Evolutionary conservation across 2,113 vertebrate species (phyloP).

Genomic region (Galemys pyrenaicus): DNA sequence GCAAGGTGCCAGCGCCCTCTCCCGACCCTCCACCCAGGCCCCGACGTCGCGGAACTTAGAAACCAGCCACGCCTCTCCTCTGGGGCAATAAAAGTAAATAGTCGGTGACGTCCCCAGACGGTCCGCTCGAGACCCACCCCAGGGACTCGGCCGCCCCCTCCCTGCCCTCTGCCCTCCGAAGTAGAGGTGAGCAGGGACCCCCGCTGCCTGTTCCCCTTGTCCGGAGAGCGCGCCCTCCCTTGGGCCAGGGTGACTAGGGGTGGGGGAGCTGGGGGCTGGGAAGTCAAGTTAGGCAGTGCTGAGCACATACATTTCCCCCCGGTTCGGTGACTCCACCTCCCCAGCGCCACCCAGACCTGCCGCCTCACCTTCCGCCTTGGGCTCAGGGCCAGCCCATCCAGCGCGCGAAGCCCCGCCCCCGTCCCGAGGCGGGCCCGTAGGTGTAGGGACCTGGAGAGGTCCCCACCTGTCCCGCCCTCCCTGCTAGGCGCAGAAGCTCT

Average conservation of each 20-base stretch:
- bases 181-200: not conserved
- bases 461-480: not conserved
- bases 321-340: not conserved
- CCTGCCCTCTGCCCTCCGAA: not conserved
- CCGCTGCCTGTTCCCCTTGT: not conserved
- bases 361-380: too few relatives aligned
- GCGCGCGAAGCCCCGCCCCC: constrained; percentile 8
- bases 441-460: constrained; percentile 58
- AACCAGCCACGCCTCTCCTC: not conserved
- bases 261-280: too few relatives aligned
- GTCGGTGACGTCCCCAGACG: not conserved
- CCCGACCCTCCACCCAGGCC: not conserved
- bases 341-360: not conserved
- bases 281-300: too few relatives aligned
- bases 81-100: not conserved
- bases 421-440: constrained; percentile 27
- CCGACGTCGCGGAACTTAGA: not conserved
- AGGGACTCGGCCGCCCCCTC: not conserved
- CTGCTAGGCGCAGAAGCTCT: not conserved
- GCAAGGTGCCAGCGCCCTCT: not conserved
- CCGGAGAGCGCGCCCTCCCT: too few relatives aligned
- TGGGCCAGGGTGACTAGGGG: too few relatives aligned
- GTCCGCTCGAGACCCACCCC: not conserved
- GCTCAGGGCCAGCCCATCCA: not conserved
- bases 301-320: not conserved